Evolutionary conservation across 2,113 vertebrate species (phyloP), one percentile per base, ranked within the genome.

Genomic region (Platichthys stellatus): DNA sequence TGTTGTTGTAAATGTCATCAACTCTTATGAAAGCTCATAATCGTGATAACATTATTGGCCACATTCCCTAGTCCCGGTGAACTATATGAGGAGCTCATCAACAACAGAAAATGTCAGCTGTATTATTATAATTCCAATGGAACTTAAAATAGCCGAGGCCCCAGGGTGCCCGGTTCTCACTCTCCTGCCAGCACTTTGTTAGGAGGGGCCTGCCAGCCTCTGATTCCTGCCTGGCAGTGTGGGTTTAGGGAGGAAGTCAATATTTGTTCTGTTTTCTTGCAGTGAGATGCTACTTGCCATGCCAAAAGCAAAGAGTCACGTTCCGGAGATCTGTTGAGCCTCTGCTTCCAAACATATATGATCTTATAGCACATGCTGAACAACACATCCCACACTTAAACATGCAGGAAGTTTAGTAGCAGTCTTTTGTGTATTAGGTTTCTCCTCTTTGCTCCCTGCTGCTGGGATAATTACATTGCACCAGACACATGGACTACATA

Each of bases 191-290:
- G 73, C 81, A 65, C 80, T 88, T 84, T 83, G 80, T 77, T 81
- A 57, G 72, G 69, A 71, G 56, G 10, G 68, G 61, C 38, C 81
- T 71, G 77, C 84, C 80, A 69, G 82, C 74, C 74, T 84, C 76
- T 81, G 69, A 86, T 86, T 87, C 88, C 69, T 80, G 74, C 78
- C 82, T 63, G 77, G 79, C 82, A 84, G 20, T 76, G 77, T 35
- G 67, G 72, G 49, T 85, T 79, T 40, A 74, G 69, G 79, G 70
- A 92, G 92, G 88, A 93, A 93, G 90, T 93, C 89, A 93, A 92
- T 94, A 92, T 94, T 94, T 93, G 92, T 47, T 13, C 83, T 61
- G 69, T 88, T 89, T 28, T 86, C 82, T 92, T 87, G 69, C 91
- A 92, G 79, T 76, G 71, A 74, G 82, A 82, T 82, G 92, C 84